Conservation (phyloP, 1,140 invertebrate species). For the Augochlora pura region DNA sequence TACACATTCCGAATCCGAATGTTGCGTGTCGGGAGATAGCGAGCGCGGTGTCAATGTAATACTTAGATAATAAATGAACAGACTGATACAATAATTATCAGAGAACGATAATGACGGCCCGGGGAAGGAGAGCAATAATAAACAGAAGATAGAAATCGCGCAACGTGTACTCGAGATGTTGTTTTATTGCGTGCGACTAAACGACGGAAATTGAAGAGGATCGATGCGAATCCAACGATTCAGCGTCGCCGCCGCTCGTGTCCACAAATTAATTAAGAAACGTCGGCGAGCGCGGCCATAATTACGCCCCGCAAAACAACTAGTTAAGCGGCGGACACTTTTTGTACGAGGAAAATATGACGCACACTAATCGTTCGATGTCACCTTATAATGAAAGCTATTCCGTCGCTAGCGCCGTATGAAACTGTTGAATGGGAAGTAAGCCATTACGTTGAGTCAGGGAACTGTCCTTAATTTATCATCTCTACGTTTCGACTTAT, state of each 20-base stretch:
- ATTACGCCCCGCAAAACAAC: not conserved
- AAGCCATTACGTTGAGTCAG: conserved; percentile 59
- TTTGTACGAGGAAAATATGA: not conserved
- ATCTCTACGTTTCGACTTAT: conserved; percentile 51
- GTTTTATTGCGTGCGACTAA: too few relatives aligned
- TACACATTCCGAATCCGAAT: too few relatives aligned
- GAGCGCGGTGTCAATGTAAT: too few relatives aligned
- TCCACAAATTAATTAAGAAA: not conserved
- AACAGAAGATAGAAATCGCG: too few relatives aligned
- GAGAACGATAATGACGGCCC: too few relatives aligned
- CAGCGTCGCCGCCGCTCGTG: not conserved
- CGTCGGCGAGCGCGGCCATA: not conserved
- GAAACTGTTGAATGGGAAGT: conserved; percentile 60
- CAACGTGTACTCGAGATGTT: too few relatives aligned
- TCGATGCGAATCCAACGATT: too few relatives aligned
- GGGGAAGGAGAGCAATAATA: too few relatives aligned
- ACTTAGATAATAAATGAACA: too few relatives aligned
- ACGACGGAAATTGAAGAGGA: too few relatives aligned
- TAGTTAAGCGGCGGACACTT: not conserved
- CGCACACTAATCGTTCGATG: conserved; percentile 22
- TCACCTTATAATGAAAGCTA: conserved; percentile 41
- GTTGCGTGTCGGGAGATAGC: too few relatives aligned
- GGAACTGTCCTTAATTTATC: conserved; percentile 61
- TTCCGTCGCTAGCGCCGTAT: conserved; percentile 34
- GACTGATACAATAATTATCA: too few relatives aligned